Percentiles rank a stretch among this genome's conserved stretches.
Conservation (phyloP, 30 jellyfish, hydroid and myxozoan genomes). For the Cassiopea xamachana region DNA sequence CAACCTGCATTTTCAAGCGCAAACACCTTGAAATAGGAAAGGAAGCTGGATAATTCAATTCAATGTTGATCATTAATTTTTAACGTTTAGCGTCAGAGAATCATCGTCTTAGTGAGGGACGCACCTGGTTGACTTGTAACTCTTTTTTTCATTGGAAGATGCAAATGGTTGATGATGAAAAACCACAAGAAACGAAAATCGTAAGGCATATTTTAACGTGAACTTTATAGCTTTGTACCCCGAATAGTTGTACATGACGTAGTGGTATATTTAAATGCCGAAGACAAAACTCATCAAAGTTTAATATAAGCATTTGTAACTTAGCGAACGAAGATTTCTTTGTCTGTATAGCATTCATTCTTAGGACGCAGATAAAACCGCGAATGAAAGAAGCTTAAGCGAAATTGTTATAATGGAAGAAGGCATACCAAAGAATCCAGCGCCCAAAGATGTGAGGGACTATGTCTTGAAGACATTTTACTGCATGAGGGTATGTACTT, state of each 20-base stretch:
- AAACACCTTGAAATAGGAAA: background rate
- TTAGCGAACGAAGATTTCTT: background rate
- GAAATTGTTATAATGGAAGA: constrained; percentile 31
- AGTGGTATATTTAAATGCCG: too few species aligned
- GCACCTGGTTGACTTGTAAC: background rate
- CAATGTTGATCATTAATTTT: background rate
- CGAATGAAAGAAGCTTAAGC: constrained; percentile 5
- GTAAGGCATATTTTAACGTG: constrained; percentile 11
- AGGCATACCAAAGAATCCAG: constrained; percentile 32
- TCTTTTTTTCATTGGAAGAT: background rate
- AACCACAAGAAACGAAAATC: constrained; percentile 58
- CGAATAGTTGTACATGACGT: background rate
- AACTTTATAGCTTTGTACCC: background rate
- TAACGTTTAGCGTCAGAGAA: background rate
- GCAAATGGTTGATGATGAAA: constrained; percentile 40
- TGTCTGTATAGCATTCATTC: background rate
- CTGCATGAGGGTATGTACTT: constrained; percentile 58
- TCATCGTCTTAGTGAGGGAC: background rate
- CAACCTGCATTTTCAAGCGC: background rate
- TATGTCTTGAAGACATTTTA: constrained; percentile 53
- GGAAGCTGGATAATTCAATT: background rate
- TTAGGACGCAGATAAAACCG: constrained; percentile 19
- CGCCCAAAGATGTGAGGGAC: constrained; percentile 71
- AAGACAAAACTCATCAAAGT: too few species aligned
- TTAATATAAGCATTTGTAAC: background rate